Conservation (phyloP, 2,113 vertebrate species). For the Laterallus jamaicensis region DNA sequence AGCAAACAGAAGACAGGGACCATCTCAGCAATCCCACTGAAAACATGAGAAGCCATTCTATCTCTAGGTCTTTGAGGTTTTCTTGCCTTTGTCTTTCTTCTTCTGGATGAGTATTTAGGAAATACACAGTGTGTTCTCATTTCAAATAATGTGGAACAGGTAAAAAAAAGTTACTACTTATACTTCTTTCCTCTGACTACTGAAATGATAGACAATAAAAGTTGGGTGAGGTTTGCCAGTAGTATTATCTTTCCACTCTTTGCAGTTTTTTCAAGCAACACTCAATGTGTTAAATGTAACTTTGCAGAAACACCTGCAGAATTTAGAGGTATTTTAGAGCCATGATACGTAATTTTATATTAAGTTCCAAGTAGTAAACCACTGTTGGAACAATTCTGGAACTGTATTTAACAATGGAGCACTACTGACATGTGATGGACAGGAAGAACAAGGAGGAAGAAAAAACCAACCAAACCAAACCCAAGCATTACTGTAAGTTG, state of each 20-base stretch:
- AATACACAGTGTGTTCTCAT: background rate
- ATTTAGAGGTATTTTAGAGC: background rate
- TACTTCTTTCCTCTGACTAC: background rate
- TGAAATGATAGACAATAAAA: background rate
- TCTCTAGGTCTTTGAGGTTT: background rate
- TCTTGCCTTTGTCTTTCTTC: background rate
- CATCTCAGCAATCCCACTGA: background rate
- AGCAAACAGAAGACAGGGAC: background rate
- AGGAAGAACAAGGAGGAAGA: background rate
- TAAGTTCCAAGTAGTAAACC: background rate
- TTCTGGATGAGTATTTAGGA: background rate
- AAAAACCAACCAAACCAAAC: background rate
- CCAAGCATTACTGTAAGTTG: background rate
- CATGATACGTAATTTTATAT: background rate
- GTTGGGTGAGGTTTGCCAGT: background rate
- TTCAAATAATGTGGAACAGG: background rate
- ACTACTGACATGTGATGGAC: background rate
- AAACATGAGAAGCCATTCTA: background rate
- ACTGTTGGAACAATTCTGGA: background rate
- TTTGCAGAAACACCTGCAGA: background rate
- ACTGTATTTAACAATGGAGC: background rate
- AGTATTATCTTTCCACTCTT: background rate
- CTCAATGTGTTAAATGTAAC: background rate
- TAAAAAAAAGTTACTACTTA: background rate
- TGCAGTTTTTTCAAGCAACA: background rate